Base-by-base conservation (phyloP, 2,113 vertebrate genomes). In the Sciurus niger region DNA sequence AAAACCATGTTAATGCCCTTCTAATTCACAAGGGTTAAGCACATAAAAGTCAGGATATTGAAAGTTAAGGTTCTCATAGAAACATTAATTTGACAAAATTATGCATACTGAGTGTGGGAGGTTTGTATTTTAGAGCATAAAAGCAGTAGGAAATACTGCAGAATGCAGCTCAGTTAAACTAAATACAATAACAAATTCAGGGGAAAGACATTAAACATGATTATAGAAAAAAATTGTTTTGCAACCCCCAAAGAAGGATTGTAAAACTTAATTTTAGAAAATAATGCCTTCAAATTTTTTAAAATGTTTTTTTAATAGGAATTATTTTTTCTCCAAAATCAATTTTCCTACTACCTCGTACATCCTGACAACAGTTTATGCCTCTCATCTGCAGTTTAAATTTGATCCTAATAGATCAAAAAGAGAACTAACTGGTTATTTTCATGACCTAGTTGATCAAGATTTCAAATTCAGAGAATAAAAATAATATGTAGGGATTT, bases 11-110 rank as follows among this genome's bases (percentile, higher is more conserved):
- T 96, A 97, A 97, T 94, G 76, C 40, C n/a, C 90, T 97, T 95
- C 95, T 96, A 92, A 98, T 98, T 96, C 93, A 96, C 88, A 95
- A 92, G 67, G 68, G 93, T 96, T 96, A 96, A 95, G 37, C 32
- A 90, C 63, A 85, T 95, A 85, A 97, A 93, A 97, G 78, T 89
- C 79, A 94, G 76, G 11, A 89, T 97, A 94, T 96, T 97, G 60
- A 92, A 96, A 97, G 73, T 93, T 92, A 96, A 92, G 43, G 8
- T 94, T 96, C 87, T 96, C 87, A 60, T 95, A 85, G 87, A 96
- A 96, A 90, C 76, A 79, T 85, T 98, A 94, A 98, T 96, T 98
- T 96, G 96, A 97, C 76, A 90, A 79, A 73, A 96, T 96, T 96
- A 90, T 95, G 93, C 80, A 92, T 74, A 88, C 73, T 90, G 77